Conservation (phyloP, 2,113 vertebrate genomes). For the Thunnus thynnus region DNA sequence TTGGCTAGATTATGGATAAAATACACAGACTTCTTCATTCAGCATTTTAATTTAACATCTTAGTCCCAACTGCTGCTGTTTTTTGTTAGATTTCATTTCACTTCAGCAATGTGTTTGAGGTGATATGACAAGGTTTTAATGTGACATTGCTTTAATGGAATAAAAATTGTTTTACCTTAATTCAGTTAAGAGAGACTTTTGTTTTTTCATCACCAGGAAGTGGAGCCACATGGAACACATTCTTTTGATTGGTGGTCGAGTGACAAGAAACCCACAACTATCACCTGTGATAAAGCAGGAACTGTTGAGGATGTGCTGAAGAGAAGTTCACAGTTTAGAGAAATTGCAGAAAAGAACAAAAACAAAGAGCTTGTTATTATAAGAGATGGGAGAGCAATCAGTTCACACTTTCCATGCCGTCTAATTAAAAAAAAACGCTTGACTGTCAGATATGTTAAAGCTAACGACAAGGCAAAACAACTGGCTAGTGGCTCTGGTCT, state of each 20-base stretch:
- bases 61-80: no score
- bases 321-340: neutral
- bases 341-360: neutral
- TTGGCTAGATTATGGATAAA: no score
- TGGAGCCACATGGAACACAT: constrained; percentile 14
- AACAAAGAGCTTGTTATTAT: constrained; percentile 54
- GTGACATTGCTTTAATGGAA: neutral
- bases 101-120: neutral
- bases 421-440: constrained; percentile 2
- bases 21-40: no score
- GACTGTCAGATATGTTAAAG: constrained; percentile 26
- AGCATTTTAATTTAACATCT: no score
- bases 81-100: neutral
- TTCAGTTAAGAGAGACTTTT: neutral
- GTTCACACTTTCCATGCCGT: constrained; percentile 52
- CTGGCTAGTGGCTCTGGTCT: rapidly evolving
- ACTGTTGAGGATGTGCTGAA: constrained; percentile 32
- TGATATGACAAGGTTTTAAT: neutral
- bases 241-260: neutral
- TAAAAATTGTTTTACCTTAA: neutral
- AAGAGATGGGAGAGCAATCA: constrained; percentile 28
- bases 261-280: rapidly evolving
- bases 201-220: constrained; percentile 11
- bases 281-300: constrained; percentile 27
- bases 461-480: rapidly evolving